These are phyloP conservation scores for Sycophila sp. DNA, from an alignment of 1,140 invertebrate species.

Conservation along the genomic window DNA sequence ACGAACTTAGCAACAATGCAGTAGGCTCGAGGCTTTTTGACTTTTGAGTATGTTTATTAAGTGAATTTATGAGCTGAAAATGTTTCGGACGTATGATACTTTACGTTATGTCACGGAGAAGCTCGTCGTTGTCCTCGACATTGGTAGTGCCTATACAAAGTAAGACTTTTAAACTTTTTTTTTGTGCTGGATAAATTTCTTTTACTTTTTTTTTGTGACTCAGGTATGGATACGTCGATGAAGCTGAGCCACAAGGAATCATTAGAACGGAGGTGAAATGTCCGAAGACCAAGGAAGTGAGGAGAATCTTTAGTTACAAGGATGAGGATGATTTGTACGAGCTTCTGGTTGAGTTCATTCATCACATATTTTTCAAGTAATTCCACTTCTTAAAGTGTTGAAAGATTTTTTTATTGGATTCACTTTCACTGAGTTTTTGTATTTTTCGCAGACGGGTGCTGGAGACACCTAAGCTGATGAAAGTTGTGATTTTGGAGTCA, in stretches of 20 bases:
- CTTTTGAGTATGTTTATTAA: too few species aligned
- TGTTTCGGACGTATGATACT: slow-evolving; percentile 74
- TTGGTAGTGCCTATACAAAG: slow-evolving; percentile 94
- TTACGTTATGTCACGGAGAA: slow-evolving; percentile 84
- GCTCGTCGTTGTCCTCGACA: slow-evolving; percentile 88
- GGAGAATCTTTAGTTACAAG: slow-evolving; percentile 78
- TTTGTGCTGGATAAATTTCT: slow-evolving; percentile 31
- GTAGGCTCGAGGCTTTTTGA: too few species aligned
- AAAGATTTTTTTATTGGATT: not conserved
- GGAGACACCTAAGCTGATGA: slow-evolving; percentile 92
- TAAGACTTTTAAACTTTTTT: slow-evolving; percentile 63
- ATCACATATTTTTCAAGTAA: slow-evolving; percentile 89
- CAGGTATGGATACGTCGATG: slow-evolving; percentile 92
- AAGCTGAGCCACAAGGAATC: slow-evolving; percentile 87
- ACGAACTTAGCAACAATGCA: too few species aligned
- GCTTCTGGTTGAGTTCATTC: slow-evolving; percentile 88
- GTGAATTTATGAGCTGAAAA: too few species aligned
- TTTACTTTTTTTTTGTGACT: slow-evolving; percentile 20
- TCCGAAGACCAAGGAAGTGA: slow-evolving; percentile 70
- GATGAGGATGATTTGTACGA: slow-evolving; percentile 83
- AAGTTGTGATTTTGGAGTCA: slow-evolving; percentile 91
- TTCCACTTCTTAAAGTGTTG: slow-evolving; percentile 4
- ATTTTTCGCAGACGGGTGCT: slow-evolving; percentile 77
- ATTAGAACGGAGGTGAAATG: slow-evolving; percentile 82
- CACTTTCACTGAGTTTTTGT: slow-evolving; percentile 35